These are phyloP conservation scores for Paradoxurus hermaphroditus DNA, from an alignment of 2,113 vertebrate species.

Conservation along the genomic window DNA sequence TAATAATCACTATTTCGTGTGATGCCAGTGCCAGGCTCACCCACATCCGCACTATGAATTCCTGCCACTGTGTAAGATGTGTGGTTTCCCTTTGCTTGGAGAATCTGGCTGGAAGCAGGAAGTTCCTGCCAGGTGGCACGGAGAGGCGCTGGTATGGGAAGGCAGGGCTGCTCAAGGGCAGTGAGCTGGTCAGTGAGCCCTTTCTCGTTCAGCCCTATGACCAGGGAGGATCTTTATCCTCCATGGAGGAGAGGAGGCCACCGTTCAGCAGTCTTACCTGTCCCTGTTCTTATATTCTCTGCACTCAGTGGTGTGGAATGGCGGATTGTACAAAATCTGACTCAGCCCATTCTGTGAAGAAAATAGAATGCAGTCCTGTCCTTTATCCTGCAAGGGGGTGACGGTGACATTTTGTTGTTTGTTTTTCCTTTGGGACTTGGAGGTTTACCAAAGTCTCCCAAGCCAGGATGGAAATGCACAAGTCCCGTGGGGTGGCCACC, in stretches of 20 bases:
- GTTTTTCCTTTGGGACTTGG: background rate
- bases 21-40: background rate
- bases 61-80: background rate
- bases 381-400: background rate
- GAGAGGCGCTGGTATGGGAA: background rate
- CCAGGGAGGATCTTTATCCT: background rate
- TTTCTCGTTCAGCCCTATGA: accelerated
- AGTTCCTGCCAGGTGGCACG: background rate
- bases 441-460: background rate
- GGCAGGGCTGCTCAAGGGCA: background rate
- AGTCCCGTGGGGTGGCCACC: no score
- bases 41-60: background rate
- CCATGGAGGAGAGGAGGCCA: background rate
- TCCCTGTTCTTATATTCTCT: background rate
- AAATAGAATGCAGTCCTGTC: background rate
- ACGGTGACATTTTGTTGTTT: background rate
- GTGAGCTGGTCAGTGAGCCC: background rate
- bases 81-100: background rate
- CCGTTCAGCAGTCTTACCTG: background rate
- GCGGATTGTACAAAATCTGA: background rate
- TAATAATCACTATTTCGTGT: background rate
- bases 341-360: background rate
- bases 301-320: background rate
- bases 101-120: background rate
- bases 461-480: background rate